Base-by-base conservation (phyloP, 2,888 invertebrate species). In the Notodonta dromedarius region DNA sequence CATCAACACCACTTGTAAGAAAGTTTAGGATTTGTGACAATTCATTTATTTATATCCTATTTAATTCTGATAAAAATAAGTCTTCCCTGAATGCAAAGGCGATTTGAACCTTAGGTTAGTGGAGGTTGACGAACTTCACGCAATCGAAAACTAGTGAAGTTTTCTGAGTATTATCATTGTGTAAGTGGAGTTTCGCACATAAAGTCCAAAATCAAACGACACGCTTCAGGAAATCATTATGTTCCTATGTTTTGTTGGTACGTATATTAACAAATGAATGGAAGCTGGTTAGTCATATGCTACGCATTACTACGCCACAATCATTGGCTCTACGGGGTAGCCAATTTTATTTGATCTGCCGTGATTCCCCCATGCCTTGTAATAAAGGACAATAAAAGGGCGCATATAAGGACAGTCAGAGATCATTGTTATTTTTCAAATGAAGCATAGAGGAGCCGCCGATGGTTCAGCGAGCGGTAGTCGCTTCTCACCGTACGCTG, bases 381-480 rank as follows among this genome's bases (percentile, higher is more conserved):
- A 60, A 70, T 61, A 62, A 69, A 71, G 71, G 66, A 71, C 70
- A 69, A 68, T 65, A 56, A 60, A 77, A 80, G 79, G 83, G 82
- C 79, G 71, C 74, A 73, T 68, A 50, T 65, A 69, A 67, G 70
- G 66, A 67, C 67, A 63, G 68, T 65, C 68, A 71, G 72, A 80
- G 86, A 73, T 73, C 84, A 71, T 67, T 70, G 52, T 63, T 72
- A 71, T 76, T 80, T 82, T 83, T 77, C 80, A 77, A 84, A 83
- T 88, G 85, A 89, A 82, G 85, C 88, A 83, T 90, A 87, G 88
- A 88, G 87, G 87, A 82, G 76, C 83, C 35, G 84, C 72, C 69
- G 73, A 71, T 74, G 63, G 79, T 70, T 70, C 70, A 66, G 66
- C 57, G 69, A 78, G 71, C 81, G 79, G 69, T 87, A 91, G 92